Evolutionary conservation across 2,797 vertebrate genomes (phyloP).

Genomic region (Rhodeus uyekii): DNA sequence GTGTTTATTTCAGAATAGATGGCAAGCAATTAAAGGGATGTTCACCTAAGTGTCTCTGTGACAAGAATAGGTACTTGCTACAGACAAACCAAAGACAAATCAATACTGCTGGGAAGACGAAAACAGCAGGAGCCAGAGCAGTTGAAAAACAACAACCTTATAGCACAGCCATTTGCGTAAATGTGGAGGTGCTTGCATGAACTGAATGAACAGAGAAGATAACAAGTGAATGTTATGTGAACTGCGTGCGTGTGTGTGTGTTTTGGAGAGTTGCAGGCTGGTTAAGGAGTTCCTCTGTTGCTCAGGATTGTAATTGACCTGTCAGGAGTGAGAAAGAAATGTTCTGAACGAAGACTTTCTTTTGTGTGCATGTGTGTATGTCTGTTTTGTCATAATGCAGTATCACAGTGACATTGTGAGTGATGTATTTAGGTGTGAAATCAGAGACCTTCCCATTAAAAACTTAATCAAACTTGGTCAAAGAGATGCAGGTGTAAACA

Average conservation of each 20-base stretch:
- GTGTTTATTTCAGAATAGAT: conserved; percentile 57
- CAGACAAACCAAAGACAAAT: conserved; percentile 62
- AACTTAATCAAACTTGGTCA: neutral
- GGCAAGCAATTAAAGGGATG: conserved; percentile 59
- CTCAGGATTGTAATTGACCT: conserved; percentile 45
- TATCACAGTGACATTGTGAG: neutral
- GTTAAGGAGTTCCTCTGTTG: conserved; percentile 46
- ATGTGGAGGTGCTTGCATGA: conserved; percentile 25
- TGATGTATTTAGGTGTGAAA: conserved; percentile 5
- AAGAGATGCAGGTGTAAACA: neutral
- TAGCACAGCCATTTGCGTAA: conserved; percentile 27
- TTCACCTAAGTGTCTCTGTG: conserved; percentile 56
- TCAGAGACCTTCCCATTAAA: neutral
- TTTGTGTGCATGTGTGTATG: neutral
- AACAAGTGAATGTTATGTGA: neutral
- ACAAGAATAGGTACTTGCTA: conserved; percentile 57
- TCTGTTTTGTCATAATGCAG: neutral
- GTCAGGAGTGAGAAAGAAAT: conserved; percentile 2
- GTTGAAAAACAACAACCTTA: conserved; percentile 56
- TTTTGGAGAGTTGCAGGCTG: conserved; percentile 39
- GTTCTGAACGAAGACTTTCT: neutral
- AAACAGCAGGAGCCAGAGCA: conserved; percentile 54
- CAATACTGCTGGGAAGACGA: conserved; percentile 56
- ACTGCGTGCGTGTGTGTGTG: conserved; percentile 13
- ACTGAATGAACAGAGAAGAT: conserved; percentile 14